phyloP scores from a whole-genome alignment of 2,888 invertebrate species.

The Vandiemenella viatica region DNA sequence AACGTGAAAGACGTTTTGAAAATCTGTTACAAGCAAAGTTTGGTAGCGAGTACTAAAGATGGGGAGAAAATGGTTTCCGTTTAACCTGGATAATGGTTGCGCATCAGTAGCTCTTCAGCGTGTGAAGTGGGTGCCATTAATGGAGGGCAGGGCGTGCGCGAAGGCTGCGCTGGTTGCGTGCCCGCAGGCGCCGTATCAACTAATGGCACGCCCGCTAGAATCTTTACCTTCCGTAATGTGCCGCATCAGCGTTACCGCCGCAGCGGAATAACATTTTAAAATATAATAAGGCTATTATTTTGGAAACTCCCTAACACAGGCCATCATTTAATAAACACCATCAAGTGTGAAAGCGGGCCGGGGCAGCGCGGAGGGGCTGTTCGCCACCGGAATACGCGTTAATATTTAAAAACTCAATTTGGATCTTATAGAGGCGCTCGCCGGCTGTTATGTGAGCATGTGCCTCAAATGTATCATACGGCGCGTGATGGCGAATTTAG shows the following conservation, averaged over 20 bases:
- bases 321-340: slow-evolving; percentile 16
- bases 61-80: no score
- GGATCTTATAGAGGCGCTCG: slow-evolving; percentile 10
- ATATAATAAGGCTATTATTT: slow-evolving; percentile 18
- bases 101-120: no score
- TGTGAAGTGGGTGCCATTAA: no score
- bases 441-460: not conserved
- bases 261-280: slow-evolving; percentile 18
- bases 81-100: no score
- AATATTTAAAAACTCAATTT: slow-evolving; percentile 17
- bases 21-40: no score
- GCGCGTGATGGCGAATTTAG: slow-evolving; percentile 1
- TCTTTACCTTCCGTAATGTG: no score
- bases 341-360: slow-evolving; percentile 11
- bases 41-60: no score
- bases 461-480: slow-evolving; percentile 1
- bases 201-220: slow-evolving; percentile 5
- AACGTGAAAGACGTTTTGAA: no score
- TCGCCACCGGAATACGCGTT: slow-evolving; percentile 3
- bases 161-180: no score
- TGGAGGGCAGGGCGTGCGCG: no score
- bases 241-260: slow-evolving; percentile 1
- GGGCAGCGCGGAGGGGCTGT: not conserved
- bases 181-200: slow-evolving; percentile 8
- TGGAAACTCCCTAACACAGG: slow-evolving; percentile 2